Base-by-base conservation (phyloP, 2,797 vertebrate species). In the Liparis tanakae region DNA sequence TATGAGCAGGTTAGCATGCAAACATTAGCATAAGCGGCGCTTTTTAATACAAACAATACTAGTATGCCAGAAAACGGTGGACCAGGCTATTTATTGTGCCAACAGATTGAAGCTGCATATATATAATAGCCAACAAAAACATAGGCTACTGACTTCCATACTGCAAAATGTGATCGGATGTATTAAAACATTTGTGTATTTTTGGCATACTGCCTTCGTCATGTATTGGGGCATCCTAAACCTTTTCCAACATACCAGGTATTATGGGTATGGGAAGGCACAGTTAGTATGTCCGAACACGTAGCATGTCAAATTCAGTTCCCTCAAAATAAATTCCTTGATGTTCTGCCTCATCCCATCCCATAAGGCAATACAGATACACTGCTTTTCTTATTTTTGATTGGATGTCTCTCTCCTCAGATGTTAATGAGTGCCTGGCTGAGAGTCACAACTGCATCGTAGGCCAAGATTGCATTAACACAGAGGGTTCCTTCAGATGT, bases 381-480 rank as follows among this genome's bases (percentile, higher is more conserved):
- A 50, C 6, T 3, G 51, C 6, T 46, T 7, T 12, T 55, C 25
- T n/a, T 39, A 17, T 41, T 30, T 62, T 10, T 62, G 8, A 51
- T 9, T 14, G 17, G n/a, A 14, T 37, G 10, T 44, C 46, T 80
- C 14, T 77, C 60, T 70, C 18, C 61, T 33, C 86, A 98, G 97
- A 99, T 80, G 84, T 96, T 25, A 97, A 98, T 0, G 96, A 99
- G 60, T 98, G 97, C 62, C 92, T 97, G 87, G 93, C 81, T 0
- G 90, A 90, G 3, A 75, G 70, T 6, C 94, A 97, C 81, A 92
- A 64, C 82, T 98, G 97, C 71, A 82, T 91, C 22, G 71, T 78
- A 0, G 96, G 96, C 3, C 94, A 97, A 65, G 83, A 88, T 37
- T 98, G 97, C 80, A 91, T 98, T 67, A 99, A 99, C 58, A 97